Percentiles rank a stretch among this genome's conserved stretches.
These are phyloP conservation scores for Microcebus jonahi DNA, from an alignment of 2,113 vertebrate species.

Conservation along the genomic window DNA sequence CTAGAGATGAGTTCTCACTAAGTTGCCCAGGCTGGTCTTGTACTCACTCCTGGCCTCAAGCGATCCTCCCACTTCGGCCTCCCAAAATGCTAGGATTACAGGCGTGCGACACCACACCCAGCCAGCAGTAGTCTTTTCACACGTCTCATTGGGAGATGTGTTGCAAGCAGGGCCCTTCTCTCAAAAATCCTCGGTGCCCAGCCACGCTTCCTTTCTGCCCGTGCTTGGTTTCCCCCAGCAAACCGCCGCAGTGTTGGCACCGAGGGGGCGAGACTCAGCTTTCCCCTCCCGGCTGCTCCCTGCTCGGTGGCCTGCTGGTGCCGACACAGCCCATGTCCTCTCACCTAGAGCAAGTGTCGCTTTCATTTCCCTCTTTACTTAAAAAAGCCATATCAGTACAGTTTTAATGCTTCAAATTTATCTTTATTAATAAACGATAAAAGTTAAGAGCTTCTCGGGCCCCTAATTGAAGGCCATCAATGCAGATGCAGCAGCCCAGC, in stretches of 20 bases:
- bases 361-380: constrained; percentile 16
- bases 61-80: too few species aligned
- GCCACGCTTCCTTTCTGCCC: not conserved
- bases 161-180: not conserved
- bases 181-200: not conserved
- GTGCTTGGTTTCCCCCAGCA: not conserved
- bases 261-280: not conserved
- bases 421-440: constrained; percentile 80
- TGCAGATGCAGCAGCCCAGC: not conserved
- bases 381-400: not conserved
- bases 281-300: too few species aligned
- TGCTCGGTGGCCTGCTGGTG: too few species aligned
- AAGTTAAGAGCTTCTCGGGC: constrained; percentile 57
- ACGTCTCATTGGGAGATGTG: rapidly evolving
- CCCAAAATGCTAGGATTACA: too few species aligned
- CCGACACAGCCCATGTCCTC: not conserved
- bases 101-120: too few species aligned
- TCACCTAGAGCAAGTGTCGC: not conserved
- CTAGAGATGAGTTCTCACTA: too few species aligned
- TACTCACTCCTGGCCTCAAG: too few species aligned
- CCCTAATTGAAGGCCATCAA: not conserved
- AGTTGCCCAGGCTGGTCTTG: too few species aligned
- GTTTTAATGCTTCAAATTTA: constrained; percentile 62
- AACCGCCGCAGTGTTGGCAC: not conserved
- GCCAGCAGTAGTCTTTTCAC: not conserved